phyloP scores from a whole-genome alignment of 2,113 vertebrate genomes.

The Aegithalos caudatus region DNA sequence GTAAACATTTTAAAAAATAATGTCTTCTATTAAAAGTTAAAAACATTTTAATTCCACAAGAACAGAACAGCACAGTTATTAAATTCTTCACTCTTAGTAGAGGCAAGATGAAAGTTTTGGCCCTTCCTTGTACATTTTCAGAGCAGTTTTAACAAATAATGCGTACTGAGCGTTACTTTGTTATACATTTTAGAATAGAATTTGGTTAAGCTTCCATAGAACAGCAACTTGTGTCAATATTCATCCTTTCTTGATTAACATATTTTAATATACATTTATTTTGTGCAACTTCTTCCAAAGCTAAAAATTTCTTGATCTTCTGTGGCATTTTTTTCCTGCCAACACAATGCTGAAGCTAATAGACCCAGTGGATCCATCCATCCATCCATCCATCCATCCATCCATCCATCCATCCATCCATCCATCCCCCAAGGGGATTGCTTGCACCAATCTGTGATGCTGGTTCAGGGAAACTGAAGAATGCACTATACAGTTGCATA shows the following conservation, averaged over 20 bases:
- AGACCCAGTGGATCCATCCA: background rate
- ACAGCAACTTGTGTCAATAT: background rate
- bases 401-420: background rate
- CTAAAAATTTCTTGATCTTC: background rate
- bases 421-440: too few species aligned
- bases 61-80: background rate
- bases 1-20: background rate
- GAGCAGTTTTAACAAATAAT: background rate
- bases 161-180: background rate
- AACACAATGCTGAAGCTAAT: background rate
- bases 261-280: background rate
- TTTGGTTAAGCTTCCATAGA: background rate
- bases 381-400: too few species aligned
- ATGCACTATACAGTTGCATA: background rate
- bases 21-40: background rate
- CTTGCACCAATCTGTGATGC: background rate
- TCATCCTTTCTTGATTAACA: background rate
- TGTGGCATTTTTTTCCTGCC: background rate
- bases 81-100: background rate
- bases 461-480: accelerated
- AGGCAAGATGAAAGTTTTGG: background rate
- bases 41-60: background rate
- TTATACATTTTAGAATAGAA: background rate
- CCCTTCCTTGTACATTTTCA: background rate
- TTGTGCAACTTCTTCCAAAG: background rate